Conservation (phyloP, 2,888 invertebrate species). For the Zele albiditarsus region DNA sequence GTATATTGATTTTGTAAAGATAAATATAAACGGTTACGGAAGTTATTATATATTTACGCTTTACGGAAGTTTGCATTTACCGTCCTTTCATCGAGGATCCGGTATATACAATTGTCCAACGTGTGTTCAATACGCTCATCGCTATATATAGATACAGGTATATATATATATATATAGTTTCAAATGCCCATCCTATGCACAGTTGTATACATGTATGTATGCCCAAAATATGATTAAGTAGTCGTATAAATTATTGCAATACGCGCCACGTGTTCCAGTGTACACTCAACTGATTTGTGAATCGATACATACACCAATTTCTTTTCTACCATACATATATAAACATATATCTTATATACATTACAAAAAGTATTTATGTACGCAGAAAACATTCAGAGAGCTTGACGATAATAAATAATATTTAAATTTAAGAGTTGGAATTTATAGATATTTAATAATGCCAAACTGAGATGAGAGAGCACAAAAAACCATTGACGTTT, state of each 20-base stretch:
- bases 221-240: slow-evolving; percentile 38
- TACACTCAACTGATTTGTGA: slow-evolving; percentile 6
- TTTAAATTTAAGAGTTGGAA: too few relatives aligned
- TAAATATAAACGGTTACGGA: neutral
- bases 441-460: too few relatives aligned
- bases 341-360: too few relatives aligned
- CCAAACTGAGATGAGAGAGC: too few relatives aligned
- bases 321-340: neutral
- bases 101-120: slow-evolving; percentile 29
- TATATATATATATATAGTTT: neutral
- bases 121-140: slow-evolving; percentile 22
- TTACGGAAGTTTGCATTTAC: slow-evolving; percentile 37
- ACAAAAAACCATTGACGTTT: too few relatives aligned
- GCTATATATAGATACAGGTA: neutral
- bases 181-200: neutral
- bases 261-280: neutral
- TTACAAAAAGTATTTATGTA: too few relatives aligned
- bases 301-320: neutral
- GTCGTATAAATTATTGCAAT: slow-evolving; percentile 34
- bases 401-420: too few relatives aligned
- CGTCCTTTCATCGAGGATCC: slow-evolving; percentile 39
- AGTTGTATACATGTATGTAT: neutral
- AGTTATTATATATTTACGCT: slow-evolving; percentile 18
- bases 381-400: too few relatives aligned
- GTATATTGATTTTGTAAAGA: too few relatives aligned